These are phyloP conservation scores for Drosophila ananassae DNA, from an alignment of 1,140 invertebrate genomes.

Conservation along the genomic window DNA sequence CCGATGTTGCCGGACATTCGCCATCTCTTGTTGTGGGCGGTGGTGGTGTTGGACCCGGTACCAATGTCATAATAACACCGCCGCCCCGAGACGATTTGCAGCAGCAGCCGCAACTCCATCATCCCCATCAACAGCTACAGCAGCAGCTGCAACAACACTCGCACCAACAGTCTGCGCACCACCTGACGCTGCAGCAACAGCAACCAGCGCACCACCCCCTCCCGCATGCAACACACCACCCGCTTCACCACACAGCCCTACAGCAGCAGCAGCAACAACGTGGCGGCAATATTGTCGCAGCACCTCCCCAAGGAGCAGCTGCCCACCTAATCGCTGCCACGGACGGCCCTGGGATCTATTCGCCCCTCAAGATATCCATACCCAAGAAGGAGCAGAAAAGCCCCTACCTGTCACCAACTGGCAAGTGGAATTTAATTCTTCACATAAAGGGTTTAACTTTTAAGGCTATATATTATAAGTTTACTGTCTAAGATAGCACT, in stretches of 20 bases:
- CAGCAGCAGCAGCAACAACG: slow-evolving; percentile 65
- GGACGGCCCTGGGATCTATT: slow-evolving; percentile 74
- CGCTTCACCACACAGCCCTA: slow-evolving; percentile 68
- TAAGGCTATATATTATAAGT: no score
- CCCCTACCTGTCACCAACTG: slow-evolving; percentile 92
- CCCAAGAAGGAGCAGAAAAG: slow-evolving; percentile 87
- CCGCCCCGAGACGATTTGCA: slow-evolving; percentile 64
- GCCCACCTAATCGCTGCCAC: slow-evolving; percentile 51
- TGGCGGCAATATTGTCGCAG: slow-evolving; percentile 79
- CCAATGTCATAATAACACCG: slow-evolving; percentile 69
- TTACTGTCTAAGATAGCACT: no score
- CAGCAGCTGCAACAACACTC: slow-evolving; percentile 43
- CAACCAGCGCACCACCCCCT: slow-evolving; percentile 57
- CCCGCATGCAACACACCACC: slow-evolving; percentile 63
- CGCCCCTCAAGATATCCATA: slow-evolving; percentile 83
- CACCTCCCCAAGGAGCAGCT: slow-evolving; percentile 36
- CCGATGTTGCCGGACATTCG: slow-evolving; percentile 42
- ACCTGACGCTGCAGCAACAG: slow-evolving; percentile 57
- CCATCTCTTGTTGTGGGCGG: slow-evolving; percentile 38
- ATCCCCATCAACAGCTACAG: slow-evolving; percentile 42
- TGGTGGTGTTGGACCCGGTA: slow-evolving; percentile 44
- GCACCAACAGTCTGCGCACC: slow-evolving; percentile 60
- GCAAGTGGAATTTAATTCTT: slow-evolving; percentile 64
- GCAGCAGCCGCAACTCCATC: slow-evolving; percentile 39
- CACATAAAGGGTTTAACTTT: no score